These are phyloP conservation scores for Prorops nasuta DNA, from an alignment of 1,140 invertebrate genomes.

Conservation along the genomic window DNA sequence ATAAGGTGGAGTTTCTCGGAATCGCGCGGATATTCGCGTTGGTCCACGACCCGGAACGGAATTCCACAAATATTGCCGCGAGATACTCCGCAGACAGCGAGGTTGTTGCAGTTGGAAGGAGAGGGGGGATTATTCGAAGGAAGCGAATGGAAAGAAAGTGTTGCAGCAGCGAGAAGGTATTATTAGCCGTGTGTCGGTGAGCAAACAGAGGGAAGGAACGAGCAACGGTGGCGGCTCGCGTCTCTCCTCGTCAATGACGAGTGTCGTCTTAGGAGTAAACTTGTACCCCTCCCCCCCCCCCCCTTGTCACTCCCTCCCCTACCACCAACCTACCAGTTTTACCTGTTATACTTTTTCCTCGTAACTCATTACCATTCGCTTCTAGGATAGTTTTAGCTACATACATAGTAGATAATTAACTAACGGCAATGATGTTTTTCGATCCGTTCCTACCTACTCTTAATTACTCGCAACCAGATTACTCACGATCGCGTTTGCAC, in stretches of 20 bases:
- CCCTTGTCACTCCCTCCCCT: not conserved
- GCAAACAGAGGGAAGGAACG: constrained; percentile 9
- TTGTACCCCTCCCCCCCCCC: constrained; percentile 4
- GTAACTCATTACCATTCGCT: too few relatives aligned
- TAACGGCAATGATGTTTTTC: too few relatives aligned
- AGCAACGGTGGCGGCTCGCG: constrained; percentile 9
- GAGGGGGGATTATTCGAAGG: constrained; percentile 14
- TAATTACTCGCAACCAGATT: too few relatives aligned
- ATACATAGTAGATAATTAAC: too few relatives aligned
- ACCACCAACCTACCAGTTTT: not conserved
- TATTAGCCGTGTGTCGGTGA: constrained; percentile 32
- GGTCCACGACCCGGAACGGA: constrained; percentile 28
- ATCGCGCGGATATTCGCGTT: constrained; percentile 8
- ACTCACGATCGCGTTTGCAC: too few relatives aligned
- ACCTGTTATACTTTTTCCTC: too few relatives aligned
- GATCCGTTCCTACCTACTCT: too few relatives aligned
- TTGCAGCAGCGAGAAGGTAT: constrained; percentile 21
- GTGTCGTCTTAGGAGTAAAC: not conserved
- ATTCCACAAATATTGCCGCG: constrained; percentile 24
- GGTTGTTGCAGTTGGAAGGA: not conserved
- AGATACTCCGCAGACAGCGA: constrained; percentile 11
- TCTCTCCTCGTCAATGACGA: constrained; percentile 9
- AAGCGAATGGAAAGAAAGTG: constrained; percentile 22
- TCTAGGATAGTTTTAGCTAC: too few relatives aligned
- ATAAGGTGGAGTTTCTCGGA: too few relatives aligned